Evolutionary conservation across 1,140 invertebrate genomes (phyloP), one percentile per base, ranked within the genome.

Genomic region (Drosophila busckii): DNA sequence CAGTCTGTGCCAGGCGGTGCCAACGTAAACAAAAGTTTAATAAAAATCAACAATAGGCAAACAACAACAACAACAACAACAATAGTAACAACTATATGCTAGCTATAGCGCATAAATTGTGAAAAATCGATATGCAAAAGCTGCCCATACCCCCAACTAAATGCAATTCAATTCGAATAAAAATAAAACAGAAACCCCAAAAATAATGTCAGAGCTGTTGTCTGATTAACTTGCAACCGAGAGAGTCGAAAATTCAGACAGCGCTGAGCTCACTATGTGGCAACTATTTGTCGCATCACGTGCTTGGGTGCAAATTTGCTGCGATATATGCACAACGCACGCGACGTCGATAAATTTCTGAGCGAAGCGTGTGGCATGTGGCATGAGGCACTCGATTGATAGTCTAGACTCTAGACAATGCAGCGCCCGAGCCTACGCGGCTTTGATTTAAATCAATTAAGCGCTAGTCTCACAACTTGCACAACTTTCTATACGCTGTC

Each of bases 21-120:
- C 84, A 76, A 86, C 70, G 84, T 86, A 86, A 86, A 86, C 84
- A 86, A 73, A 82, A 65, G 52, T 70, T 82, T 62, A 54, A 82
- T 67, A 75, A 73, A 82, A 61, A 73, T 12, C 37, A 45, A 31
- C 40, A 45, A 15, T 19, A 54, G 32, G 19, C 26, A 31, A 44
- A 44, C 25, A 48, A 23, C 25, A 48, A 37, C 12, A 38, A 35
- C 29, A 60, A 41, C 50, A 66, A 49, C 9, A 13, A 28, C 25
- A 50, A 29, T 37, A 63, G 31, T 29, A 56, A 46, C 45, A 25
- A 17, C 15, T 32, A 46, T 10, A 25, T 25, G 48, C 38, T 26
- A 53, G 40, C 54, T 32, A 73, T 58, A 59, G 49, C 55, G 59
- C 75, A 73, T 64, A 52, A 65, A 53, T 64, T 80, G 53, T 59